Evolutionary conservation across 1,140 invertebrate genomes (phyloP), one percentile per base, ranked within the genome.

Genomic region (Aphelinus certus): DNA sequence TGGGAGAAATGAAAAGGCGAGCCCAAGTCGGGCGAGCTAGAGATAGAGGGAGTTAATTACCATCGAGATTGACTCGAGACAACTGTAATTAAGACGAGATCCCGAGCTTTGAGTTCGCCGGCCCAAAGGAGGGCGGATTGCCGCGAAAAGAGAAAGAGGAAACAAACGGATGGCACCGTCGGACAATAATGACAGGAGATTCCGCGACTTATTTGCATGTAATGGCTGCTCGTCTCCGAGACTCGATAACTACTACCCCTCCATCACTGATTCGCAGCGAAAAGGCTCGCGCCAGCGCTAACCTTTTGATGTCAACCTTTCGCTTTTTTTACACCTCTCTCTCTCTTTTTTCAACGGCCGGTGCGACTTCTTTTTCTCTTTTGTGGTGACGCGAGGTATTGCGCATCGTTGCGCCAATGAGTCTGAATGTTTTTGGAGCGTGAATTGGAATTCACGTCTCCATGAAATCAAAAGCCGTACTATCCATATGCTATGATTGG

Each of bases 61-160:
- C 86, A 88, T 88, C 81, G 84, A 88, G 85, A 87, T 88, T 88
- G 86, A 87, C 84, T 87, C 83, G 82, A 86, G 86, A 86, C 85
- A 87, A 87, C 81, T 86, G 85, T 87, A 87, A 88, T 88, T 85
- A 87, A 87, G 86, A 87, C 80, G 83, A 84, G 83, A 85, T 86
- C 85, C 86, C 79, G 83, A 84, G 84, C 86, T 88, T 87, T 87
- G 84, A 83, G 81, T 81, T 84, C 80, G 81, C 78, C 75, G 73
- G 69, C 77, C 73, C 26, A 26, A 71, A 77, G 75, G 78, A 79
- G n/a, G 43, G 66, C 46, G 42, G 47, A 57, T 55, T 46, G 56
- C 58, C 76, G 74, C 77, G 74, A 79, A 9, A 77, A 78, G 79
- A 79, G 76, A 73, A 71, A 79, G 76, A 67, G 65, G 56, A 72